These are phyloP conservation scores for Melanerpes formicivorus DNA, from an alignment of 2,113 vertebrate species.

Conservation along the genomic window DNA sequence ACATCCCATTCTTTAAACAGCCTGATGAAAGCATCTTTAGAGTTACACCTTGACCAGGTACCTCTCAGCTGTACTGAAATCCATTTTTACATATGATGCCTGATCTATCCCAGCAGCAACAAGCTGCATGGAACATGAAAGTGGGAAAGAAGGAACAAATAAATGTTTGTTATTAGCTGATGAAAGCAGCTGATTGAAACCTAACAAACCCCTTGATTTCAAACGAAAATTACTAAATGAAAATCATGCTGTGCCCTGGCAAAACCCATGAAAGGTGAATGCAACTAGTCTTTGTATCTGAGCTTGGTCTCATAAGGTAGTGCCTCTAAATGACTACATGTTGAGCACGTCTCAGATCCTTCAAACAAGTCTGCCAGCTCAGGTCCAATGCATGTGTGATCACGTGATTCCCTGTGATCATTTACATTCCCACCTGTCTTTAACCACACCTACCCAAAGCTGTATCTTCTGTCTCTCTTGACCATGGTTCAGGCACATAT, in stretches of 20 bases:
- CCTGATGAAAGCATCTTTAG: neutral
- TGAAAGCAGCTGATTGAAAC: neutral
- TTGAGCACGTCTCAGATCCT: neutral
- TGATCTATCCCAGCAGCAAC: neutral
- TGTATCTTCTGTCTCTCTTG: neutral
- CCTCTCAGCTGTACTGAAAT: neutral
- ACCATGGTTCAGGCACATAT: neutral
- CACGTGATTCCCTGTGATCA: neutral
- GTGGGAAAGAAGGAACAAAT: neutral
- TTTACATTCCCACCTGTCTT: neutral
- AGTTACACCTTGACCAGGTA: neutral
- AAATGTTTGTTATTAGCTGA: neutral
- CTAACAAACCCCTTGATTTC: neutral
- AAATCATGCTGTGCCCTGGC: neutral
- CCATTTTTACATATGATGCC: rapidly evolving
- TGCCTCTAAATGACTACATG: neutral
- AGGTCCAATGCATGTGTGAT: neutral
- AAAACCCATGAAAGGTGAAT: neutral
- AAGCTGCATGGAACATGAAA: neutral
- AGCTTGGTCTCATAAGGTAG: neutral
- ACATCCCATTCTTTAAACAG: neutral
- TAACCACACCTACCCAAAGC: neutral
- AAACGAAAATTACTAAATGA: neutral
- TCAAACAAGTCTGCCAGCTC: neutral
- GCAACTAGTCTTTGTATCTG: neutral